Evolutionary conservation across 2,113 vertebrate species (phyloP).

Genomic region (Piaya cayana): DNA sequence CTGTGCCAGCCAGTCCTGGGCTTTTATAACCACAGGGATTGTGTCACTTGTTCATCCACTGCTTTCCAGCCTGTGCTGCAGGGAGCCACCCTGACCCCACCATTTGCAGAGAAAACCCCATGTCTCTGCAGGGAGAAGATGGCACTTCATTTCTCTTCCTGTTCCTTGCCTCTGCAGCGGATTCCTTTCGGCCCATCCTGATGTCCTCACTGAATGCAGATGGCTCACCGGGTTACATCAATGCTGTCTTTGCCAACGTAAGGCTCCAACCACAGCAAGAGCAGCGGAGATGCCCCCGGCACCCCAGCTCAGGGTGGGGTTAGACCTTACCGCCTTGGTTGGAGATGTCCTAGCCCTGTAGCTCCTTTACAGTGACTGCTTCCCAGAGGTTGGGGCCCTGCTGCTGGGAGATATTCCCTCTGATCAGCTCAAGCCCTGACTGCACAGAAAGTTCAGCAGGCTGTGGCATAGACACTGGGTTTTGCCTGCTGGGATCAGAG

Average conservation of each 20-base stretch:
- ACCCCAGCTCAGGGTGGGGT: neutral
- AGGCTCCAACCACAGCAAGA: neutral
- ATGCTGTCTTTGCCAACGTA: conserved; percentile 56
- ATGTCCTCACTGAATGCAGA: conserved; percentile 39
- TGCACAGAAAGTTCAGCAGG: neutral
- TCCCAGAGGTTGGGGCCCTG: neutral
- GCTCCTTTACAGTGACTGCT: rapidly evolving
- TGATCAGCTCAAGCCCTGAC: neutral
- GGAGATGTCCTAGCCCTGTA: neutral
- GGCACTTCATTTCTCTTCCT: neutral
- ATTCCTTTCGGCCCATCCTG: conserved; percentile 56
- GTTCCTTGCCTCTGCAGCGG: neutral
- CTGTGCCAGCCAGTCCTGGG: neutral
- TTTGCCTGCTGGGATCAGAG: neutral
- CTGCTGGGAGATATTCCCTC: conserved; percentile 26
- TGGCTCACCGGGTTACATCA: conserved; percentile 56
- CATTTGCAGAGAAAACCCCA: neutral
- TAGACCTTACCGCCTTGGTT: rapidly evolving
- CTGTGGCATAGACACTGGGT: neutral
- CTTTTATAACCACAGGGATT: rapidly evolving
- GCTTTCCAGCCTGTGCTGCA: rapidly evolving
- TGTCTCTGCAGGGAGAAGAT: too few species aligned
- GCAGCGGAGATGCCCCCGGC: neutral
- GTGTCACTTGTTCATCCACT: neutral
- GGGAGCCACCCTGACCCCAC: neutral